Conservation (phyloP, 2,797 vertebrate species). For the Apodemus agrarius region DNA sequence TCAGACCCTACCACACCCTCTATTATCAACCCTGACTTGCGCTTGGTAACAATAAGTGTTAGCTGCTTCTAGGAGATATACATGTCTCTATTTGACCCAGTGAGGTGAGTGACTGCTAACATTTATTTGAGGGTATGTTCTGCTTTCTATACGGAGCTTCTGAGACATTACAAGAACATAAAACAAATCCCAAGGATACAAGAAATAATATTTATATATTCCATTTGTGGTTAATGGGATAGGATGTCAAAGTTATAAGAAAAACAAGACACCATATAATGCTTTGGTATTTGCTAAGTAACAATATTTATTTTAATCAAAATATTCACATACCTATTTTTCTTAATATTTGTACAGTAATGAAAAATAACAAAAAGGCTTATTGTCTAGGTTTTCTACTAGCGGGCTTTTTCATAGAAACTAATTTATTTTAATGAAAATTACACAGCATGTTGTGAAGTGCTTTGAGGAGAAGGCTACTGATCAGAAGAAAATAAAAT, state of each 20-base stretch:
- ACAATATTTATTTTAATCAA: conserved; percentile 25
- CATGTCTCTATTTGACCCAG: background rate
- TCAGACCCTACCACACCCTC: background rate
- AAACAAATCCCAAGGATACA: conserved; percentile 8
- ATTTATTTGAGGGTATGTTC: conserved; percentile 48
- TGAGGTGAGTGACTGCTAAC: conserved; percentile 13
- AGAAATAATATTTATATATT: conserved; percentile 32
- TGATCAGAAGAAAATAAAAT: conserved; percentile 27
- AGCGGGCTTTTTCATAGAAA: background rate
- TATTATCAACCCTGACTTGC: background rate
- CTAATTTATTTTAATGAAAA: conserved; percentile 60
- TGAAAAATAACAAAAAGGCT: background rate
- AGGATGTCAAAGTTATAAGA: background rate
- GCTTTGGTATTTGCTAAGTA: background rate
- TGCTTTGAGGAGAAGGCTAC: conserved; percentile 38
- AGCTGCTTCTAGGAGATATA: conserved; percentile 9
- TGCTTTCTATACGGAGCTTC: conserved; percentile 13
- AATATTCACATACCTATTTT: conserved; percentile 10
- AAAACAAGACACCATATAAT: background rate
- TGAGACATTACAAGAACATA: conserved; percentile 14
- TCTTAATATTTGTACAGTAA: conserved; percentile 37
- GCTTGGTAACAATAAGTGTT: conserved; percentile 17
- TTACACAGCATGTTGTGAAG: background rate
- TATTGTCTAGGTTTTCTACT: conserved; percentile 1
- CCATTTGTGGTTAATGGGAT: background rate